These are phyloP conservation scores for Lemur catta DNA, from an alignment of 2,797 vertebrate genomes.

Conservation along the genomic window DNA sequence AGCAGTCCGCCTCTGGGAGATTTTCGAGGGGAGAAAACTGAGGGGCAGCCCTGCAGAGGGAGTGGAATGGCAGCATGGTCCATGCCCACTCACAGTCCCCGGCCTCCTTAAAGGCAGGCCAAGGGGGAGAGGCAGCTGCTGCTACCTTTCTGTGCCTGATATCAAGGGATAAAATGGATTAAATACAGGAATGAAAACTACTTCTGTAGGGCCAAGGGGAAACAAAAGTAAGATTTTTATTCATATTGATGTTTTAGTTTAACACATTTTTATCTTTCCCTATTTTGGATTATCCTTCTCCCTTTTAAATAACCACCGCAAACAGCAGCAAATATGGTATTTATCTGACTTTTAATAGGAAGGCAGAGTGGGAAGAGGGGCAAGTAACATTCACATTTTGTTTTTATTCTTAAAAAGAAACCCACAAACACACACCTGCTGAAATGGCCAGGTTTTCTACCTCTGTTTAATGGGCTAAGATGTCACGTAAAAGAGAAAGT, in stretches of 20 bases:
- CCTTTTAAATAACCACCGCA: neutral
- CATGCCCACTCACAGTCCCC: neutral
- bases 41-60: neutral
- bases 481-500: neutral
- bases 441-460: neutral
- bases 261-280: neutral
- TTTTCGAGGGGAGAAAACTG: neutral
- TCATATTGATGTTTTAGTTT: neutral
- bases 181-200: neutral
- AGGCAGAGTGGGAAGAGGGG: neutral
- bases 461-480: neutral
- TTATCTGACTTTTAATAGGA: neutral
- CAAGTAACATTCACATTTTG: neutral
- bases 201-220: neutral
- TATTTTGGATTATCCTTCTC: neutral
- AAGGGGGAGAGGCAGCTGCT: neutral
- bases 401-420: neutral
- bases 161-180: neutral
- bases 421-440: neutral
- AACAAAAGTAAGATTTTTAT: constrained; percentile 15
- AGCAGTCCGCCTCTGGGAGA: neutral
- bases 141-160: neutral
- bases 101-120: neutral
- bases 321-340: neutral
- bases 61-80: rapidly evolving